phyloP scores from a whole-genome alignment of 2,797 vertebrate genomes.

The Triplophysa yarkandensis region DNA sequence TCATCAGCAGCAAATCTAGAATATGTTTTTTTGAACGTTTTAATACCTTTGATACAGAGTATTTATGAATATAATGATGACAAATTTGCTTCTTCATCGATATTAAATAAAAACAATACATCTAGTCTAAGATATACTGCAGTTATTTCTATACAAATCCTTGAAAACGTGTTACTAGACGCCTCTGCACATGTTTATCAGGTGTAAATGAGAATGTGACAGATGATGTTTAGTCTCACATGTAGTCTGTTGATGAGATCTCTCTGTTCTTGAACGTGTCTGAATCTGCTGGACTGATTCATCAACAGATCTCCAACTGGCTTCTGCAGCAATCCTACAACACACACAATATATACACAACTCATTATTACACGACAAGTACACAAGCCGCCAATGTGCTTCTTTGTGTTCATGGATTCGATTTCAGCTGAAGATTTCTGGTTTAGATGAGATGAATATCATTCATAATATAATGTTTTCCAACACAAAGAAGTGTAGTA shows the following conservation, averaged over 20 bases:
- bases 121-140: not conserved
- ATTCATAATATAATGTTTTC: conserved; percentile 4
- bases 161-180: not conserved
- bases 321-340: conserved; percentile 70
- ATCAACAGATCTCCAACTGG: conserved; percentile 82
- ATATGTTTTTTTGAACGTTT: too few species aligned
- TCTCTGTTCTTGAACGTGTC: conserved; percentile 81
- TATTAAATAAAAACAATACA: not conserved
- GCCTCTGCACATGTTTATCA: not conserved
- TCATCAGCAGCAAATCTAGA: too few species aligned
- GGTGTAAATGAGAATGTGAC: not conserved
- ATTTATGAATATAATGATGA: too few species aligned
- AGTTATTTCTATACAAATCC: not conserved
- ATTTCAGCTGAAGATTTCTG: not conserved
- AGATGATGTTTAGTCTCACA: conserved; percentile 59
- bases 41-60: too few species aligned
- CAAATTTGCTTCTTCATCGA: too few species aligned
- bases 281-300: conserved; percentile 77
- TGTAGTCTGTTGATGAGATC: conserved; percentile 80
- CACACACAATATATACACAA: not conserved
- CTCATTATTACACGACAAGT: not conserved
- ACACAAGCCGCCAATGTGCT: not conserved
- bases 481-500: not conserved
- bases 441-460: not conserved
- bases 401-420: not conserved